These are phyloP conservation scores for Anguilla japonica DNA, from an alignment of 2,113 vertebrate genomes.

Conservation along the genomic window DNA sequence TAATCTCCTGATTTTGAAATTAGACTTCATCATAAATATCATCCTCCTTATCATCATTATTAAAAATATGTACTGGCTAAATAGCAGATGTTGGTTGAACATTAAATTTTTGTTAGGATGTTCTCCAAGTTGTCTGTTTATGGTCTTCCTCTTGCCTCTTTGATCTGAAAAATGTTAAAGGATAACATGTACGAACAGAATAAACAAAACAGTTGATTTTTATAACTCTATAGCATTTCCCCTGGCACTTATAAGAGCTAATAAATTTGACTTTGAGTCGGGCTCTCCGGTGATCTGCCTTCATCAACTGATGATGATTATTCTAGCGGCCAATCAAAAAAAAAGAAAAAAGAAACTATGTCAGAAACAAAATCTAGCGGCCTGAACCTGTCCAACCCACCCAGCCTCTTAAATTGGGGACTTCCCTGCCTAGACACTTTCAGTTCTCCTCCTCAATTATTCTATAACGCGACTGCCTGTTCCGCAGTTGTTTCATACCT, in stretches of 20 bases:
- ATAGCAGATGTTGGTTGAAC: neutral
- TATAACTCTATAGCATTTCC: neutral
- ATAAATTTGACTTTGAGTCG: neutral
- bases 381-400: constrained; percentile 14
- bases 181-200: no score
- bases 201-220: neutral
- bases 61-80: neutral
- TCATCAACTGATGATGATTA: constrained; percentile 58
- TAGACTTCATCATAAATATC: neutral
- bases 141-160: no score
- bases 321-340: constrained; percentile 48
- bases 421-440: constrained; percentile 35
- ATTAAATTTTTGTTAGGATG: neutral
- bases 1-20: neutral
- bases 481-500: neutral
- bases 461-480: neutral
- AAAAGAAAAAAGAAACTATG: constrained; percentile 19
- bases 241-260: neutral
- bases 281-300: constrained; percentile 48
- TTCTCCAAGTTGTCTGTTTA: no score
- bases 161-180: no score
- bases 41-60: neutral
- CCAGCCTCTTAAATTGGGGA: neutral
- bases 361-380: neutral
- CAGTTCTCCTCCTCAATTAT: constrained; percentile 18